phyloP scores from a whole-genome alignment of 1,140 invertebrate species.

The Anagrus nilaparvatae region DNA sequence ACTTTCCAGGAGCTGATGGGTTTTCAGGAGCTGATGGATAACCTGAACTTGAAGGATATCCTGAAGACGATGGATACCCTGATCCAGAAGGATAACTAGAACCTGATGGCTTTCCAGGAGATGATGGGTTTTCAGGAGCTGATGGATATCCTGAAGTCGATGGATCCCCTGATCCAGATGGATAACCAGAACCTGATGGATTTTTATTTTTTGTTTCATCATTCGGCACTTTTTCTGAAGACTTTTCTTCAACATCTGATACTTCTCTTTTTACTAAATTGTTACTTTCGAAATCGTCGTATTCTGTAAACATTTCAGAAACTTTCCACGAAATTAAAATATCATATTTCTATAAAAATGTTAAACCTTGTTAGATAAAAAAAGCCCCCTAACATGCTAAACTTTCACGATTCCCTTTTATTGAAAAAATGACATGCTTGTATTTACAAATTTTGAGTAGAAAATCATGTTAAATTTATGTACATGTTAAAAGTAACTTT shows the following conservation, averaged over 20 bases:
- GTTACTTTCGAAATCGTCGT: constrained; percentile 19
- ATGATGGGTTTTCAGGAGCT: background rate
- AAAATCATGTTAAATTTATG: no score
- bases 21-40: constrained; percentile 14
- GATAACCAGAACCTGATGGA: constrained; percentile 5
- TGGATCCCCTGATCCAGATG: background rate
- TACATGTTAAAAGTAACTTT: no score
- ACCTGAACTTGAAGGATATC: constrained; percentile 16
- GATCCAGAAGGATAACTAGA: background rate
- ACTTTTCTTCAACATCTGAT: background rate
- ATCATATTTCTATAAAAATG: no score
- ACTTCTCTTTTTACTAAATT: constrained; percentile 7
- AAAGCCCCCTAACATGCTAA: no score
- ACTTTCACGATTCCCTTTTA: no score
- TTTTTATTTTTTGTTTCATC: background rate
- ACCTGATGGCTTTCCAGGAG: background rate
- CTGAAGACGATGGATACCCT: constrained; percentile 7
- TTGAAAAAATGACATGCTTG: no score
- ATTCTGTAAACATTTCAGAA: constrained; percentile 34
- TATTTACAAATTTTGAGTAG: no score
- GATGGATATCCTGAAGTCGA: background rate
- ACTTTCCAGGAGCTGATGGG: constrained; percentile 10
- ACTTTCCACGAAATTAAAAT: no score
- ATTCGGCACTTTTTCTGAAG: background rate
- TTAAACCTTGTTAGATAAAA: no score